Evolutionary conservation across 1,140 invertebrate species (phyloP), one percentile per base, ranked within the genome.

Genomic region (Goniozus legneri): DNA sequence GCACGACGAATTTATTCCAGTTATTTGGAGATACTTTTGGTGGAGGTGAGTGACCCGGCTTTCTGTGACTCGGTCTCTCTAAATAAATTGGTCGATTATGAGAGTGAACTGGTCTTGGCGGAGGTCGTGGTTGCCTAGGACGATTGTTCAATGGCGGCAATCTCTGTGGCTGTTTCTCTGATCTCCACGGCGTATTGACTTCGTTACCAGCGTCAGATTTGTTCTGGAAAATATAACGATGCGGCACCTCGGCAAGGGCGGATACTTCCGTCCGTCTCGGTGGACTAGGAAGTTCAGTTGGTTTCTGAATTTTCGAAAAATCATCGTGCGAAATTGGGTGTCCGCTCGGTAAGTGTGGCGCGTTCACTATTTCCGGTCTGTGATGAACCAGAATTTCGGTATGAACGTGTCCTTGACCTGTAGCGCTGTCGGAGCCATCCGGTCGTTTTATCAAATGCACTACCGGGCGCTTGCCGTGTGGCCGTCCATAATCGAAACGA

Each of bases 301-400:
- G 48, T 20, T 62, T 57, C 16, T 60, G 60, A n/a, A 56, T 43
- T 31, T 71, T 70, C 0, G 62, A 41, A 45, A 57, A 65, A 35
- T 74, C 69, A 30, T 62, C 56, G n/a, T 61, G 56, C 0, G 67
- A 58, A n/a, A n/a, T n/a, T n/a, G n/a, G 15, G 8, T 10, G 55
- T 33, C 12, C 41, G 8, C 39, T 65, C 59, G 3, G 58, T 37
- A 3, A 48, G 6, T 65, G 64, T 4, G 62, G 60, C 21, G 64
- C 33, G 16, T 68, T 71, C 8, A 64, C 33, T 2, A 44, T 59
- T 30, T 75, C 72, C 3, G 62, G 55, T 34, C 71, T 64, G 15
- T 73, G 69, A 39, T 75, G 71, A 6, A 76, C 68, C 16, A 73
- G 45, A 31, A 74, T 73, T 40, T 76, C 71, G 0, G 65, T 64